phyloP scores from a whole-genome alignment of 2,888 invertebrate genomes.

The Scelioninae gen. 1 region DNA sequence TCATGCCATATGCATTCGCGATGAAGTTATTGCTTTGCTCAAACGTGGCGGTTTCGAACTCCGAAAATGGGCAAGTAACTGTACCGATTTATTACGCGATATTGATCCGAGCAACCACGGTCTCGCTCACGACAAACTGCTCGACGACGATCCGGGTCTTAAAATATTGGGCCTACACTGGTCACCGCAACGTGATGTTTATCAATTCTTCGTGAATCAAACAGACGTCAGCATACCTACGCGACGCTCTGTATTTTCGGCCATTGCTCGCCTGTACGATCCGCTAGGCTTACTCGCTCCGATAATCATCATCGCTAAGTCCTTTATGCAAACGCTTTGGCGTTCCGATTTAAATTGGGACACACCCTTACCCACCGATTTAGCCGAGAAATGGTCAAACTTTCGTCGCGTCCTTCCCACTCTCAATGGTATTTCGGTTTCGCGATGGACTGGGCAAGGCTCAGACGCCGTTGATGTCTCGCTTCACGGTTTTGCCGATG shows the following conservation, averaged over 20 bases:
- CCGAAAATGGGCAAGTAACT: neutral
- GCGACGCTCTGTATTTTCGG: neutral
- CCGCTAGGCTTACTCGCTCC: neutral
- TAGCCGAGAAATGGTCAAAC: no score
- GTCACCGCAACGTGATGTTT: neutral
- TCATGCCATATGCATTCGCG: neutral
- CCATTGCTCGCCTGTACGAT: neutral
- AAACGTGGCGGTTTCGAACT: neutral
- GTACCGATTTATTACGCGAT: neutral
- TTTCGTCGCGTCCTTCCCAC: no score
- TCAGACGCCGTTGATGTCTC: neutral
- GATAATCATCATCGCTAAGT: neutral
- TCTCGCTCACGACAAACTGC: neutral
- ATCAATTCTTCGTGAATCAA: neutral
- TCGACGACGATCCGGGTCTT: neutral
- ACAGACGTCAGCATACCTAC: neutral
- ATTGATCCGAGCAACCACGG: constrained; percentile 13
- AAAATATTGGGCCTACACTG: neutral
- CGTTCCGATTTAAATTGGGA: neutral
- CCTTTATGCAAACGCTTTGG: neutral
- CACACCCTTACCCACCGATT: neutral
- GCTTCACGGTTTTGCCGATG: neutral
- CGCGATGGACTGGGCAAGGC: neutral
- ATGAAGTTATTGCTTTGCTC: neutral
- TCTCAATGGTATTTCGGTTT: neutral